phyloP scores from a whole-genome alignment of 2,888 invertebrate genomes.

The Hypselothyrea guttata region DNA sequence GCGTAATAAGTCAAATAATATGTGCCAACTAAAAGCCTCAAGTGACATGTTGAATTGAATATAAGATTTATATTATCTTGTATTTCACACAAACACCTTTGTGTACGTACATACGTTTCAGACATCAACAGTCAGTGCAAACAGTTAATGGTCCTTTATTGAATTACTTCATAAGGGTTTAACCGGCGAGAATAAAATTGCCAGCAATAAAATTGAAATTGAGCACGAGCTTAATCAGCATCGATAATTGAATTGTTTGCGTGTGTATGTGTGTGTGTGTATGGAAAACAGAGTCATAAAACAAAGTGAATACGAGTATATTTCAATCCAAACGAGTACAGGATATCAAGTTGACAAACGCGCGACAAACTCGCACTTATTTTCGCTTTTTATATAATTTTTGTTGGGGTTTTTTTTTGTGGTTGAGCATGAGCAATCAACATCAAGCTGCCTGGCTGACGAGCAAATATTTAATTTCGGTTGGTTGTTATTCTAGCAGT shows the following conservation, averaged over 20 bases:
- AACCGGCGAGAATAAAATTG: conserved; percentile 17
- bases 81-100: conserved; percentile 1
- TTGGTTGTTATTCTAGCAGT: conserved; percentile 50
- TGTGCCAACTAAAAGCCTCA: too few relatives aligned
- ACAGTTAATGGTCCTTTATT: conserved; percentile 7
- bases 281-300: neutral
- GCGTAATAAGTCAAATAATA: too few relatives aligned
- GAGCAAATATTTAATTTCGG: conserved; percentile 65
- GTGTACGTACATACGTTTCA: conserved; percentile 11
- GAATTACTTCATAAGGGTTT: conserved; percentile 12
- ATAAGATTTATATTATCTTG: too few relatives aligned
- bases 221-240: conserved; percentile 19
- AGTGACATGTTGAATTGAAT: too few relatives aligned
- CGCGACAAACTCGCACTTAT: conserved; percentile 5
- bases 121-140: neutral
- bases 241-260: conserved; percentile 16
- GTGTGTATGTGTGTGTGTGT: neutral
- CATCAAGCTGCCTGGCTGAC: conserved; percentile 41
- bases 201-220: conserved; percentile 16
- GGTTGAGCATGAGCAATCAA: conserved; percentile 52
- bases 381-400: conserved; percentile 5
- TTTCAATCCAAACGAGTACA: conserved; percentile 4
- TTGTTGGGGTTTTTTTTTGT: conserved; percentile 1
- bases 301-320: neutral
- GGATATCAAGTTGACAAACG: conserved; percentile 36